Evolutionary conservation across 2,113 vertebrate genomes (phyloP), one percentile per base, ranked within the genome.

Genomic region (Machaerirhynchus nigripectus): DNA sequence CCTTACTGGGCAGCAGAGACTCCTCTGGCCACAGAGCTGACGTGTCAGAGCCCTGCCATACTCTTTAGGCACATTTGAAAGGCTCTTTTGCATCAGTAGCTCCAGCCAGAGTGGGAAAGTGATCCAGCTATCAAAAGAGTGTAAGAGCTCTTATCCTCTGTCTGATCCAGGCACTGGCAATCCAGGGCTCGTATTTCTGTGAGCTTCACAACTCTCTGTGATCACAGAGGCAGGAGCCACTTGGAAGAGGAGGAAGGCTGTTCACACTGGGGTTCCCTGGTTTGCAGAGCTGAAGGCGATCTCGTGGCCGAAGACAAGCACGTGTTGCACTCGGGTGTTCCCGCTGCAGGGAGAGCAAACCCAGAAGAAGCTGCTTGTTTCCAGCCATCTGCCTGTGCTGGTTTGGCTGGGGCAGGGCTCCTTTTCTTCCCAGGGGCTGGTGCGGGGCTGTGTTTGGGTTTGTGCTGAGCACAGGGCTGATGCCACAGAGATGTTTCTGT

Each of bases 241-340:
- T 9, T 11, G 7, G 21, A 60, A 53, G 75, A 23, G 22, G 57
- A 59, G 16, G 18, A 44, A 46, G 26, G 55, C 9, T 35, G 6
- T 16, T n/a, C 30, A 7, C 6, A 2, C 15, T 49, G 35, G 21
- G 44, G n/a, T 35, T 71, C 27, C 0, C 2, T 27, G 56, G 5
- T 30, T 68, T 64, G 59, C 35, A 26, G 46, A 73, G 12, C 9
- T 33, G 2, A 46, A 40, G 33, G 24, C 7, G 35, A 23, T 47
- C 64, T 73, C 27, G 10, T 7, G 22, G 44, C 40, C 57, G 53
- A 71, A 44, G 61, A 47, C 16, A 30, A 10, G 35, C 14, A 1
- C 11, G 4, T 10, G 12, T 70, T 50, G 19, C 24, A 5, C 55
- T 49, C 1, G 0, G 0, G 3, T 17, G 20, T 18, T 74, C 33